phyloP scores from a whole-genome alignment of 2,797 vertebrate genomes.

The Pagetopsis macropterus region DNA sequence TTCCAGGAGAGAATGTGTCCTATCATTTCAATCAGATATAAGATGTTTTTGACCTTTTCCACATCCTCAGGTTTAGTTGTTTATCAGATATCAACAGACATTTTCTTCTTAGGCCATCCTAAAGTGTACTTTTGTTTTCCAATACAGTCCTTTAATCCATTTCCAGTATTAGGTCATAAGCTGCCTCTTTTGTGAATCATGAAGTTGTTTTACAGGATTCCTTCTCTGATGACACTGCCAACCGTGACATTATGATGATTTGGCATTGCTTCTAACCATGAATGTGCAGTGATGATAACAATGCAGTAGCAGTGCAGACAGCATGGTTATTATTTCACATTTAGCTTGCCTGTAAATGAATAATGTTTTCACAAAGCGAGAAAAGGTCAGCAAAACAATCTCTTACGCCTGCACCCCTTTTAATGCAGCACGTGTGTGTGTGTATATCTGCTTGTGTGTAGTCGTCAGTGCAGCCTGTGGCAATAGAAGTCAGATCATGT shows the following conservation, averaged over 20 bases:
- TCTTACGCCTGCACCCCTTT: neutral
- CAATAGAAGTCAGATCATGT: too few species aligned
- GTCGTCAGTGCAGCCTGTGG: too few species aligned
- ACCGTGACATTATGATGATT: too few species aligned
- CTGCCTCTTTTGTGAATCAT: neutral
- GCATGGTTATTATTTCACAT: too few species aligned
- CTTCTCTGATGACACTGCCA: too few species aligned
- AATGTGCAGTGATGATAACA: too few species aligned
- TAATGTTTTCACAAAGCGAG: neutral
- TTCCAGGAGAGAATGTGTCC: too few species aligned
- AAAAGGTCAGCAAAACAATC: neutral
- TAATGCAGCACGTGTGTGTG: too few species aligned
- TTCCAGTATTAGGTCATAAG: neutral
- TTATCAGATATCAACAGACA: neutral
- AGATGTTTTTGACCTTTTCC: neutral
- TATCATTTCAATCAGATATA: too few species aligned
- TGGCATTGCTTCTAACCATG: too few species aligned
- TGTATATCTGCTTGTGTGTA: neutral
- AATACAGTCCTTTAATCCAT: neutral
- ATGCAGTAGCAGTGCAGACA: too few species aligned
- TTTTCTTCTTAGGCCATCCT: neutral
- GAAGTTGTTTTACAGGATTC: neutral
- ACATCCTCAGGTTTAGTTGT: neutral
- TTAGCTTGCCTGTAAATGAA: neutral
- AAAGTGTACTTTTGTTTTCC: neutral